These are phyloP conservation scores for Drosophila mauritiana DNA, from an alignment of 1,140 invertebrate species.

Conservation along the genomic window DNA sequence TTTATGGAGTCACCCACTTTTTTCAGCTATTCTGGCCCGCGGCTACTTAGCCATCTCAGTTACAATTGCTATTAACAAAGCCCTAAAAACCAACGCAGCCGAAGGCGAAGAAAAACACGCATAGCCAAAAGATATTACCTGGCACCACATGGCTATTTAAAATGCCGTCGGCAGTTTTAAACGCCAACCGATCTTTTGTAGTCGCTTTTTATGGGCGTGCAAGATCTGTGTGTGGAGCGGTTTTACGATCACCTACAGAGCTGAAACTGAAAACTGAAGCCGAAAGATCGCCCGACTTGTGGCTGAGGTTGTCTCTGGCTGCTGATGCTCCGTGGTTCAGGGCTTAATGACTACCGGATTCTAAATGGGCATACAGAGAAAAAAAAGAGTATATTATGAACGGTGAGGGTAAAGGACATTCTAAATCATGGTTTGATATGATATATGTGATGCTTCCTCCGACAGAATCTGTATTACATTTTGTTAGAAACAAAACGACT, in stretches of 20 bases:
- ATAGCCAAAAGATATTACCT: constrained; percentile 27
- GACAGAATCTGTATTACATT: background rate
- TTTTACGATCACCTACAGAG: constrained; percentile 58
- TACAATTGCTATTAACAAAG: constrained; percentile 35
- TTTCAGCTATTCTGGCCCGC: constrained; percentile 19
- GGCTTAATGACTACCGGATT: constrained; percentile 79
- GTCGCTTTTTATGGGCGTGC: constrained; percentile 75
- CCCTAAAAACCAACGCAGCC: constrained; percentile 29
- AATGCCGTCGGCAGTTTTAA: constrained; percentile 64
- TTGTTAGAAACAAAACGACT: background rate
- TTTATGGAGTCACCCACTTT: constrained; percentile 37
- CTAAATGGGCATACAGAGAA: constrained; percentile 17
- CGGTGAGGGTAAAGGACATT: too few species aligned
- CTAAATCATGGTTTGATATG: too few species aligned
- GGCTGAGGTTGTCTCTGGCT: constrained; percentile 14
- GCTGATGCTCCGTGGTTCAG: constrained; percentile 9
- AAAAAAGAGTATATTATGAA: background rate
- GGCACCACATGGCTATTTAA: constrained; percentile 47
- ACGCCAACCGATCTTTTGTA: constrained; percentile 51
- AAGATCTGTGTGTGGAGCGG: constrained; percentile 49
- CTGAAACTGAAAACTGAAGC: constrained; percentile 14
- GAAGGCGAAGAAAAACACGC: constrained; percentile 40
- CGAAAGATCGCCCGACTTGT: constrained; percentile 42
- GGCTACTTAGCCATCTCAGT: constrained; percentile 42
- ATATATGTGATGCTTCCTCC: too few species aligned